A percentile compares a stretch with the other conserved stretches of the same genome.
Conservation (phyloP, 2,113 vertebrate species). For the Speoplatyrhinus poulsoni region DNA sequence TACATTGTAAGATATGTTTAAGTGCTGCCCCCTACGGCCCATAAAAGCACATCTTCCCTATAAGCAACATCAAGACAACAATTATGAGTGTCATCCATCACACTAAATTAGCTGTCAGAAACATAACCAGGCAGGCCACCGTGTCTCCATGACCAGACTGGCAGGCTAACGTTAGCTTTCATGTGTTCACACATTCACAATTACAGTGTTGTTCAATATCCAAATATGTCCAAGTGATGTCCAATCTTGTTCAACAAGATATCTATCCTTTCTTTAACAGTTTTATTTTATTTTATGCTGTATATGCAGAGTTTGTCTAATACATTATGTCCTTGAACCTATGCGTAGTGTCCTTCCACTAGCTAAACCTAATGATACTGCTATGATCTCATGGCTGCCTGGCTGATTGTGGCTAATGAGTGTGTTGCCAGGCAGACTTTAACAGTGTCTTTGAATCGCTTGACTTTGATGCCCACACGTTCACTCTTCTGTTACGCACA, state of each 20-base stretch:
- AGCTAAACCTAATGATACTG: neutral
- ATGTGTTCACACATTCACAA: no score
- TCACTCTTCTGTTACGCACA: conserved; percentile 6
- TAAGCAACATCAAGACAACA: no score
- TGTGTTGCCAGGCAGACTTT: neutral
- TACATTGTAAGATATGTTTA: neutral
- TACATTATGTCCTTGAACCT: no score
- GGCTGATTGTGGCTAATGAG: neutral
- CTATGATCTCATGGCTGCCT: neutral
- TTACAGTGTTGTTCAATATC: neutral
- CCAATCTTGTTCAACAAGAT: no score
- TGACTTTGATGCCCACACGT: conserved; percentile 5
- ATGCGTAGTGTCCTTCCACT: no score
- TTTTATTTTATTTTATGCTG: no score
- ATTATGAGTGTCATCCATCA: conserved; percentile 57
- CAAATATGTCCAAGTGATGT: neutral
- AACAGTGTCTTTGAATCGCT: neutral
- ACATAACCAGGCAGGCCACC: conserved; percentile 51
- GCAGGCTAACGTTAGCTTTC: no score
- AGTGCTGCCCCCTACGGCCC: no score
- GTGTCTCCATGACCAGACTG: neutral
- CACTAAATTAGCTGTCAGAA: conserved; percentile 59
- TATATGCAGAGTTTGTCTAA: no score
- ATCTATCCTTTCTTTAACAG: no score
- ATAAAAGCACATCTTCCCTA: neutral